Conservation (phyloP, 2,113 vertebrate species). For the Rhynchomys soricoides region DNA sequence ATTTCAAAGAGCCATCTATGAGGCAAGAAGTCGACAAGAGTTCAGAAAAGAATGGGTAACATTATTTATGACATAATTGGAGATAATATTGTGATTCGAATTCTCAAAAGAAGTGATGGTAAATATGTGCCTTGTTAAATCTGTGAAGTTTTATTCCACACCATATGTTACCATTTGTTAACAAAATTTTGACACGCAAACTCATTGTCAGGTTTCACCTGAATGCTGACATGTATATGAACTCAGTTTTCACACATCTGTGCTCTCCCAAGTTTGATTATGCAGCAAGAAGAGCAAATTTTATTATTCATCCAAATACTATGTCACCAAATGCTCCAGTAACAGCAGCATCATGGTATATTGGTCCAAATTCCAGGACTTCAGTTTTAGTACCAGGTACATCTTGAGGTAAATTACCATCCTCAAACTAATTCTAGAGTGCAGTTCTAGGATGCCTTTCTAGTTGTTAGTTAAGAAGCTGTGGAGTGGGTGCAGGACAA, state of each 20-base stretch:
- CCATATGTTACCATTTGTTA: neutral
- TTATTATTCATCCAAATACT: neutral
- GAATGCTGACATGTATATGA: neutral
- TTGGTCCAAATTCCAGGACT: neutral
- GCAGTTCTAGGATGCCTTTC: neutral
- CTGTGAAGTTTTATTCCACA: neutral
- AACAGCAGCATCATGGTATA: neutral
- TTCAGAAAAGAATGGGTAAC: neutral
- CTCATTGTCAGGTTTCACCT: neutral
- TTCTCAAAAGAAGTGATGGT: neutral
- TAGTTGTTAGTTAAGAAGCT: neutral
- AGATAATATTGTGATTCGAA: neutral
- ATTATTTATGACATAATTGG: slow-evolving; percentile 4
- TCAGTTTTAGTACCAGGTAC: neutral
- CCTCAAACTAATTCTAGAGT: neutral
- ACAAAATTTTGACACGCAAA: neutral
- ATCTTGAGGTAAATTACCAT: neutral
- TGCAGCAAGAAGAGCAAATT: neutral
- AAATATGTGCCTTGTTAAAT: slow-evolving; percentile 28
- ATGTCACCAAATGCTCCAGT: neutral
- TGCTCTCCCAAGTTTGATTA: neutral
- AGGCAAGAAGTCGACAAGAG: neutral
- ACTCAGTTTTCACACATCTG: neutral
- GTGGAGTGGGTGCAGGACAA: neutral
- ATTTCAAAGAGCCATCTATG: slow-evolving; percentile 36